These are phyloP conservation scores for Homarus gammarus DNA, from an alignment of 2,888 invertebrate species.

Conservation along the genomic window DNA sequence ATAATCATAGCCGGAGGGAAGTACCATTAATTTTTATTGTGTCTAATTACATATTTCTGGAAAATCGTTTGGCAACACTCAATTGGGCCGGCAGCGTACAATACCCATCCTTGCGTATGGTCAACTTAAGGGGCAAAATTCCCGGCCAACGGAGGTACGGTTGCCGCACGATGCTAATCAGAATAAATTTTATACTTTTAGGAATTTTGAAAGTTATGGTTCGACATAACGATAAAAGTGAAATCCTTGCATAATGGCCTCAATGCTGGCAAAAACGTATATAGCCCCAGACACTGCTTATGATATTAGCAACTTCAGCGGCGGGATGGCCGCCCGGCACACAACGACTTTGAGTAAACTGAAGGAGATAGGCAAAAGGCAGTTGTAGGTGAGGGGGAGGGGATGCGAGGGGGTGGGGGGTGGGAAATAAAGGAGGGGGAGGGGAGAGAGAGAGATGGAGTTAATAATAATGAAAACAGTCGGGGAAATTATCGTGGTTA, in stretches of 20 bases:
- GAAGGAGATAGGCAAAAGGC: slow-evolving; percentile 56
- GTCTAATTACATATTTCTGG: slow-evolving; percentile 70
- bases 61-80: slow-evolving; percentile 68
- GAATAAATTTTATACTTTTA: slow-evolving; percentile 70
- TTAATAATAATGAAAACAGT: slow-evolving; percentile 48
- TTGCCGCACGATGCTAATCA: slow-evolving; percentile 70
- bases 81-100: slow-evolving; percentile 51
- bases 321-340: slow-evolving; percentile 43
- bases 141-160: slow-evolving; percentile 58
- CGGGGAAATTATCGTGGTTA: slow-evolving; percentile 28
- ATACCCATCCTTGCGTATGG: slow-evolving; percentile 53
- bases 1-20: slow-evolving; percentile 66
- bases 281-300: slow-evolving; percentile 70
- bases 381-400: slow-evolving; percentile 38
- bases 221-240: slow-evolving; percentile 70
- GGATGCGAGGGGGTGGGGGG: background rate
- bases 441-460: slow-evolving; percentile 7
- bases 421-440: background rate
- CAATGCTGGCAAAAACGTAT: slow-evolving; percentile 69
- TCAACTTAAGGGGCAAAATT: slow-evolving; percentile 61
- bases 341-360: slow-evolving; percentile 51
- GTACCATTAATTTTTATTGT: slow-evolving; percentile 70
- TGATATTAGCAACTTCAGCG: slow-evolving; percentile 67
- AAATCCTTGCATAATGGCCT: slow-evolving; percentile 69
- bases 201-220: slow-evolving; percentile 70